Percentiles rank a stretch among this genome's conserved stretches.
phyloP scores from a whole-genome alignment of 2,113 vertebrate species.

The Mormyrus iriodes region DNA sequence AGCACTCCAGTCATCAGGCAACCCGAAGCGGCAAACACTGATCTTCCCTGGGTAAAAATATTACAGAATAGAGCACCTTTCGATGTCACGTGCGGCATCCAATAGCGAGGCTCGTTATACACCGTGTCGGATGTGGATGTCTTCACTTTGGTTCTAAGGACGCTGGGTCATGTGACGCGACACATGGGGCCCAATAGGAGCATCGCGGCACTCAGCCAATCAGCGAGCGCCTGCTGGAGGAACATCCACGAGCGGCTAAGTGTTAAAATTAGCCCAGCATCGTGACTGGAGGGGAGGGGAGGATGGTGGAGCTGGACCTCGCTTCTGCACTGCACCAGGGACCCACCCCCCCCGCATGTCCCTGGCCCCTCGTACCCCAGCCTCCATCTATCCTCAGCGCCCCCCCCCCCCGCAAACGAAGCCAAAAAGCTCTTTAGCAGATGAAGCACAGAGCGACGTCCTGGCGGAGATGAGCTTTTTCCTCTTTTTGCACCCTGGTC shows the following conservation, averaged over 20 bases:
- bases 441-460: background rate
- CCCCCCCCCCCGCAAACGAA: background rate
- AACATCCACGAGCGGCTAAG: background rate
- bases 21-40: background rate
- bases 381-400: no score
- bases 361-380: background rate
- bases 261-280: conserved; percentile 3
- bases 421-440: background rate
- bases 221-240: background rate
- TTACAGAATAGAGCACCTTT: background rate
- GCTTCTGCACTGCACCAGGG: background rate
- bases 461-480: background rate
- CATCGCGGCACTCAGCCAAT: conserved; percentile 1
- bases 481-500: background rate
- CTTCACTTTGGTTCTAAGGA: background rate
- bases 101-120: background rate
- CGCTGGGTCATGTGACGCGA: background rate
- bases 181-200: background rate
- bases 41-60: background rate
- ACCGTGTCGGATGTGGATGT: background rate
- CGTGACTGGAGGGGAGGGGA: background rate
- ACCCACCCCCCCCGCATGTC: background rate
- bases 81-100: background rate
- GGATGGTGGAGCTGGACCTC: background rate
- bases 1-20: background rate